Percentiles rank a stretch among this genome's conserved stretches.
Evolutionary conservation across 2,113 vertebrate species (phyloP).

Genomic region (Rhabdomys dilectus): DNA sequence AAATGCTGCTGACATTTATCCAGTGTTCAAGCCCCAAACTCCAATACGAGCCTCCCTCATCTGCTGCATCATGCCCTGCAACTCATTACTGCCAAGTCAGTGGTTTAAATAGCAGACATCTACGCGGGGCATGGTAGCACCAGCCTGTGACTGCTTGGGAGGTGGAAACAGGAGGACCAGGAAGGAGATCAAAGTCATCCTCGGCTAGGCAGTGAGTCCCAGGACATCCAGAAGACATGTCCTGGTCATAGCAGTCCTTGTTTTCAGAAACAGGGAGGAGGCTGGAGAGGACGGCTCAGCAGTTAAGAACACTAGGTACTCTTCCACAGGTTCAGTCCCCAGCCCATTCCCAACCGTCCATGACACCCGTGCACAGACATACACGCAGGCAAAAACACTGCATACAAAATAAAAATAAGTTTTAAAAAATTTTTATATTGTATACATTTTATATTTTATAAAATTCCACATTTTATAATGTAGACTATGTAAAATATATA

Average conservation of each 20-base stretch:
- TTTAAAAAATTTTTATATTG: background rate
- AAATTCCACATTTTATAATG: too few relatives aligned
- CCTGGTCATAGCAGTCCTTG: background rate
- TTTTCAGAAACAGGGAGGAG: background rate
- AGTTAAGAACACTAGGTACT: background rate
- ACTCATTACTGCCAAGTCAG: background rate
- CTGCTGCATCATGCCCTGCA: background rate
- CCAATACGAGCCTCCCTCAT: background rate
- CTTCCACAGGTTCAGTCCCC: background rate
- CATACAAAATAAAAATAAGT: background rate
- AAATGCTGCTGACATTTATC: background rate
- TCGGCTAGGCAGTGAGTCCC: background rate
- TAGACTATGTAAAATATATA: too few relatives aligned
- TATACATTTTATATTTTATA: too few relatives aligned
- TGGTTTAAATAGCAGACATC: constrained; percentile 20
- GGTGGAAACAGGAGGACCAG: background rate
- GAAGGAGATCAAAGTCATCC: too few relatives aligned
- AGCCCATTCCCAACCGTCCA: background rate
- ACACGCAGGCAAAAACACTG: background rate
- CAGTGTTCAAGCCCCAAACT: background rate
- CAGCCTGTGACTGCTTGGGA: background rate
- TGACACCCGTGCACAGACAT: background rate
- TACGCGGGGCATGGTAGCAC: too few relatives aligned
- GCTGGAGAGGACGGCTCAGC: background rate
- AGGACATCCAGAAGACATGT: background rate